A percentile compares a stretch with the other conserved stretches of the same genome.
phyloP scores from a whole-genome alignment of 2,113 vertebrate genomes.

The Saimiri boliviensis region DNA sequence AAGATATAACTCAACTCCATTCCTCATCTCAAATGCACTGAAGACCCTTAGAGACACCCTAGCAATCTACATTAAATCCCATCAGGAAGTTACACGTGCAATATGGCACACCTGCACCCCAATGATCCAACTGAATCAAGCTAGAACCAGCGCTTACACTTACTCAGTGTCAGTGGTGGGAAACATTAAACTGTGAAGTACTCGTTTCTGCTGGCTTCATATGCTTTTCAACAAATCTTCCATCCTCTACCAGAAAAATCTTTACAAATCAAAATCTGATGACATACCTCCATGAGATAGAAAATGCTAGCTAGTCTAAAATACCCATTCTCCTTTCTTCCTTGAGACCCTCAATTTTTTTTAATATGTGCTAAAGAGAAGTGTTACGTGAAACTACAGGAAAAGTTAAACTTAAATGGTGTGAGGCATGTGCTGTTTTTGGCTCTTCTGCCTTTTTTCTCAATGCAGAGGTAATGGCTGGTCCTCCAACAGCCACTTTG shows the following conservation, averaged over 20 bases:
- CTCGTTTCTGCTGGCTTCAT: not conserved
- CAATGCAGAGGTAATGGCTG: not conserved
- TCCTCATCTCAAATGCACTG: not conserved
- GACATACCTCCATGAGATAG: not conserved
- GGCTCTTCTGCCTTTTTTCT: not conserved
- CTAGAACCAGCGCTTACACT: not conserved
- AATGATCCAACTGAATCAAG: not conserved
- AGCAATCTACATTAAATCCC: not conserved
- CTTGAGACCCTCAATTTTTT: not conserved
- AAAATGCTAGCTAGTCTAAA: not conserved
- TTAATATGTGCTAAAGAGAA: not conserved
- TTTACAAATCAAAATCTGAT: not conserved
- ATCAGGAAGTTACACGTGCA: rapidly evolving
- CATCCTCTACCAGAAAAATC: not conserved
- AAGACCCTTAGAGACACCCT: not conserved
- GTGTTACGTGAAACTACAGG: not conserved
- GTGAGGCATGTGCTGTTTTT: no score
- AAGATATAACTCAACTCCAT: not conserved
- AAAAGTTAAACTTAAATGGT: not conserved
- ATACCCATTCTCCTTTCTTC: not conserved
- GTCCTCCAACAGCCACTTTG: not conserved
- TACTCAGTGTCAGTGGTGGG: not conserved
- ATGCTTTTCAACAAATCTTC: not conserved
- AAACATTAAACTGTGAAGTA: not conserved
- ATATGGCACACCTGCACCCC: not conserved